These are phyloP conservation scores for Philopotamus ludificatus DNA, from an alignment of 1,140 invertebrate genomes.

Conservation along the genomic window DNA sequence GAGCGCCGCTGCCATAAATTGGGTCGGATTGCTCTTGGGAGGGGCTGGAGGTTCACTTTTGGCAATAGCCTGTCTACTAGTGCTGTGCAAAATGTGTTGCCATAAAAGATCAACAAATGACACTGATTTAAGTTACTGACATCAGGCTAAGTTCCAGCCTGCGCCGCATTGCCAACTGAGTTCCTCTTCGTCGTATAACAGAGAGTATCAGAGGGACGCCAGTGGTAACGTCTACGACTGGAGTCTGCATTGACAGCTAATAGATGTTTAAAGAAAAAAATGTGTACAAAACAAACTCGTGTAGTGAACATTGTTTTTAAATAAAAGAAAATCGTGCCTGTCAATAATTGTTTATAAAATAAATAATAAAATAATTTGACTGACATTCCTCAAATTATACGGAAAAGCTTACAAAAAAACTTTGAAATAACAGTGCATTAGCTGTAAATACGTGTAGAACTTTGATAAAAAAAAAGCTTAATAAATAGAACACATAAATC, in stretches of 20 bases:
- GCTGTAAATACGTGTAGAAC: not conserved
- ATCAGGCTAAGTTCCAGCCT: constrained; percentile 52
- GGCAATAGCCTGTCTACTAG: constrained; percentile 49
- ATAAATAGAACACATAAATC: not conserved
- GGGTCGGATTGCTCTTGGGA: constrained; percentile 51
- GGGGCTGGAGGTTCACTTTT: constrained; percentile 49
- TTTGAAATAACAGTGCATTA: not conserved
- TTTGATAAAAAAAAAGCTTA: not conserved
- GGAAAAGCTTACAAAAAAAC: too few species aligned
- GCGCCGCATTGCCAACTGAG: constrained; percentile 47
- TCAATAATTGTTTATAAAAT: constrained; percentile 7
- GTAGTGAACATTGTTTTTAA: not conserved
- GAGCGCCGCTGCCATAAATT: constrained; percentile 46
- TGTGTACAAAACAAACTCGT: not conserved
- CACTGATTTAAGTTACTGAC: constrained; percentile 56
- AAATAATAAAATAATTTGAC: not conserved
- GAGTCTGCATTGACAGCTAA: constrained; percentile 54
- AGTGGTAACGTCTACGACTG: constrained; percentile 52
- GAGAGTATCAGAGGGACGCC: constrained; percentile 36
- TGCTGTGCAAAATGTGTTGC: constrained; percentile 53
- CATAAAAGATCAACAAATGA: constrained; percentile 54
- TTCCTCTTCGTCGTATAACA: constrained; percentile 33
- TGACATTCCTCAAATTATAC: not conserved
- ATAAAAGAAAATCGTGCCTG: constrained; percentile 18
- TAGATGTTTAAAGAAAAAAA: constrained; percentile 9